A percentile compares a stretch with the other conserved stretches of the same genome.
Evolutionary conservation across 2,888 invertebrate species (phyloP).

Genomic region (Heliconius aoede): DNA sequence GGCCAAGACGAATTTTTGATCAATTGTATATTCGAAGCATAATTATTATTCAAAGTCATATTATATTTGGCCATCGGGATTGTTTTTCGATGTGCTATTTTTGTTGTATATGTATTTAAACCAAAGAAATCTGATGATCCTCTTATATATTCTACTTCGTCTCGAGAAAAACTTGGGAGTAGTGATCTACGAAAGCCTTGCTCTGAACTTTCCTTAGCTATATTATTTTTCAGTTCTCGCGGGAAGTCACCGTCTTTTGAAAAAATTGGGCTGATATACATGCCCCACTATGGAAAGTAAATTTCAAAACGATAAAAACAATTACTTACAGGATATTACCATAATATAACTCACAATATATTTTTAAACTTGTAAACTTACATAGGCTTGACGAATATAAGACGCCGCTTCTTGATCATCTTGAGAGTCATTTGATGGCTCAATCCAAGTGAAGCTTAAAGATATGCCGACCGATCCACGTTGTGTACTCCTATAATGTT

Average conservation of each 20-base stretch:
- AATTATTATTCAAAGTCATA: conserved; percentile 52
- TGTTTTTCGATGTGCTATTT: conserved; percentile 67
- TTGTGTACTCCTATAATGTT: conserved; percentile 62
- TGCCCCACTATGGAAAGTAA: conserved; percentile 61
- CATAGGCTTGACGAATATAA: conserved; percentile 80
- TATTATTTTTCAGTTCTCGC: conserved; percentile 65
- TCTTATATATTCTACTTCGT: conserved; percentile 83
- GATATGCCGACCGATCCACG: conserved; percentile 66
- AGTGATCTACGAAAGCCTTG: conserved; percentile 76
- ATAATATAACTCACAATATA: too few species aligned
- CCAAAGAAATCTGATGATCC: conserved; percentile 88
- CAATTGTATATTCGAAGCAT: conserved; percentile 64
- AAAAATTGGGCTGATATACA: conserved; percentile 74
- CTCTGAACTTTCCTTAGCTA: conserved; percentile 71
- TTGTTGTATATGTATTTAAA: conserved; percentile 85
- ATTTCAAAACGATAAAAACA: too few species aligned
- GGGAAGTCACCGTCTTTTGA: conserved; percentile 78
- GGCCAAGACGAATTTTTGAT: conserved; percentile 64
- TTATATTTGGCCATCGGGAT: conserved; percentile 60
- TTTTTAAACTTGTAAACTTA: conserved; percentile 57
- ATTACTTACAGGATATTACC: too few species aligned
- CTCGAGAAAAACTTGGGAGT: conserved; percentile 75
- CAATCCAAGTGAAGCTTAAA: conserved; percentile 74
- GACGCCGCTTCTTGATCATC: conserved; percentile 80
- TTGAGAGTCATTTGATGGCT: conserved; percentile 71